Base-by-base conservation (phyloP, 2,797 vertebrate genomes). In the Lutjanus argentimaculatus region DNA sequence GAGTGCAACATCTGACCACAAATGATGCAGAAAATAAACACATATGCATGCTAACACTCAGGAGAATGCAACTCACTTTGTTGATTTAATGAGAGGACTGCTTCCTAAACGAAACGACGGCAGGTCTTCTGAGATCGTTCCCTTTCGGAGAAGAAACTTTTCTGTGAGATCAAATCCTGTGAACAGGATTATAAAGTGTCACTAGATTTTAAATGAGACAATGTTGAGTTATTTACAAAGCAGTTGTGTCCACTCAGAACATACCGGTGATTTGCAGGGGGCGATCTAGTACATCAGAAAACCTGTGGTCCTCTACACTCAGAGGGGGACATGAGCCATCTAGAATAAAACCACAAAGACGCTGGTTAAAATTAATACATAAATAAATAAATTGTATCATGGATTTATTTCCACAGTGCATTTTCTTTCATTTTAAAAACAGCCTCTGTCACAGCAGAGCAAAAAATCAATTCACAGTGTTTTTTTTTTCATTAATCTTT, bases 141-240 rank as follows among this genome's bases (percentile, higher is more conserved):
- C 95, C 81, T 94, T 97, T 80, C 96, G 95, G 70, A 97, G 94
- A 84, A 97, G 96, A 95, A 99, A 99, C 64, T 91, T 97, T 89
- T 98, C 97, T 62, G 97, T 96, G 83, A 99, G 95, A 93, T 99
- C 97, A 91, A 97, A 98, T 78, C 99, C 99, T 99, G 93, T 17
- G 79, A 82, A 84, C 9, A 51, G 63, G 57, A 80, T 61, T 22
- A 42, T 1, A 84, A 62, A 0, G 55, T 42, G 70, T 88, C 22
- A 85, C 5, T 13, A 15, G 8, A 66, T 51, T 25, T 43, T 43
- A 8, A 40, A 75, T 2, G 30, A n/a, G 21, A 3, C 5, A 17
- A 5, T 25, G 49, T 9, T 16, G n/a, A 64, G 3, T 57, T 46
- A 3, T 49, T 75, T 13, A 25, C 17, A 72, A 52, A 63, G 45